Base-by-base conservation (phyloP, 2,797 vertebrate species). In the Stomatorhinus walkeri region DNA sequence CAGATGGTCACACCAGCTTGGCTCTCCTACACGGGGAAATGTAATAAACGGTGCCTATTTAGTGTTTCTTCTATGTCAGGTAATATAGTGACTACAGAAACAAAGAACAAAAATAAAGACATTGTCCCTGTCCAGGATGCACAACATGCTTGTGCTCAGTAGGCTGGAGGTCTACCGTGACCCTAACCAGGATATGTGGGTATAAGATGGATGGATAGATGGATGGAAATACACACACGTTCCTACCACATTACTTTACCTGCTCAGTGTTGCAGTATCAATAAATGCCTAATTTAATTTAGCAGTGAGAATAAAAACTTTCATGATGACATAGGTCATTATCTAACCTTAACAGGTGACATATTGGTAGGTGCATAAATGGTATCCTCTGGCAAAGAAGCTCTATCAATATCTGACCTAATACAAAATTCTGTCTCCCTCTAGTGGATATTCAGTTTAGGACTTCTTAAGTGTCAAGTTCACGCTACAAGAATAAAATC, bases 1-100 rank as follows among this genome's bases (percentile, higher is more conserved):
- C 98, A 99, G 14, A 99, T 91, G 2, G 94, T 95, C 91, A 95
- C 93, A 28, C 96, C 97, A 7, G 88, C 94, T 91, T 96, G 95
- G 1, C 36, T 91, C 76, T 95, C 95, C 98, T 99, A 92, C 36
- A 36, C 4, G 0, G 0, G 1, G 96, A 48, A 14, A 24, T 48
- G 43, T 16, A 5, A 36, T 16, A 40, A 40, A 40, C 32, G 6
- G 32, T 36, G 32, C 14, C 72, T 16, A 6, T 76, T 76, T 40
- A 19, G 36, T 7, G 36, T 16, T 76, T 76, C 36, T 19, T 16
- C 36, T 40, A 76, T 76, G 16, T 19, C 32, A 40, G 72, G 36
- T 76, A 43, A 16, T 28, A 49, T 24, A 51, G 49, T 84, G 79
- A n/a, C n/a, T 22, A 24, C 19, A 46, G 16, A 84, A 46, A 22